Conservation (phyloP, 2,888 invertebrate species). For the Metopia argyrocephala region DNA sequence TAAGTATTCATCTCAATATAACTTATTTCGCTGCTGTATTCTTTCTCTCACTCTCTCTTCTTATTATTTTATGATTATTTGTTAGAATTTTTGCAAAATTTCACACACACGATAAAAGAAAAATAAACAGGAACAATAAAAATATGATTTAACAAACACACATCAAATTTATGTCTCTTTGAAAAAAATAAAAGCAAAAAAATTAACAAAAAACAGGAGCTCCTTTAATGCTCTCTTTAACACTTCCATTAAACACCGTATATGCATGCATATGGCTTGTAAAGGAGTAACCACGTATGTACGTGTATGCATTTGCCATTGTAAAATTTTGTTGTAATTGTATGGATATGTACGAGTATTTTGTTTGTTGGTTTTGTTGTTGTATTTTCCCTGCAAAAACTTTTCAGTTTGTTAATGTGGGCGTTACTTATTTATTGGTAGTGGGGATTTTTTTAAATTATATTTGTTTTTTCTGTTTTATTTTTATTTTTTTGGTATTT, state of each 20-base stretch:
- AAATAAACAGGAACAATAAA: conserved; percentile 21
- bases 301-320: neutral
- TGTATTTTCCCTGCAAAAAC: conserved; percentile 13
- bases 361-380: too few species aligned
- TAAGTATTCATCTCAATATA: conserved; percentile 28
- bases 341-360: too few species aligned
- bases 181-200: neutral
- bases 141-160: conserved; percentile 16
- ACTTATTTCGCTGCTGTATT: conserved; percentile 23
- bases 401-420: conserved; percentile 57
- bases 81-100: conserved; percentile 56
- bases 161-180: too few species aligned
- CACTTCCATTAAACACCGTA: neutral
- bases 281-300: neutral
- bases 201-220: conserved; percentile 38
- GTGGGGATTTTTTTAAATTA: conserved; percentile 37
- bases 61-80: conserved; percentile 49
- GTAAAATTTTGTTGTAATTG: conserved; percentile 48
- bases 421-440: conserved; percentile 58
- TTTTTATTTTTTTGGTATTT: neutral
- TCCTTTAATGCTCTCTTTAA: conserved; percentile 4
- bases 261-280: neutral
- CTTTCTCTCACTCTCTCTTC: conserved; percentile 5
- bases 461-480: conserved; percentile 3
- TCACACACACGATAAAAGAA: conserved; percentile 57